Percentiles rank a stretch among this genome's conserved stretches.
Conservation (phyloP, 1,140 invertebrate genomes). For the Drosophila sturtevanti region DNA sequence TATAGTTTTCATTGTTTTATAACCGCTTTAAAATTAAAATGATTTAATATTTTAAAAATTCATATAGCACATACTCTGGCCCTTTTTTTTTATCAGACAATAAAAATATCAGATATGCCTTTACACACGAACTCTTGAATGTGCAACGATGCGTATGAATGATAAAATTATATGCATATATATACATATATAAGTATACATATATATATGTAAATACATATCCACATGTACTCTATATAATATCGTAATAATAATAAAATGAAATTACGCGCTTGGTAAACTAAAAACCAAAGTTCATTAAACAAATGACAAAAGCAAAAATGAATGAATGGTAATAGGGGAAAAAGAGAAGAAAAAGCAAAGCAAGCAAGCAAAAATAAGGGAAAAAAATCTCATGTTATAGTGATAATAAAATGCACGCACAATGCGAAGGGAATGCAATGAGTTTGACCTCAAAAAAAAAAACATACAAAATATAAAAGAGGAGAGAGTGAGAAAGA, state of each 20-base stretch:
- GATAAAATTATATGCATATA: constrained; percentile 25
- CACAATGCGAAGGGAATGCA: constrained; percentile 20
- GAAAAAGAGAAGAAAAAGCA: background rate
- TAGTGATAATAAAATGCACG: constrained; percentile 20
- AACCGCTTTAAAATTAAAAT: background rate
- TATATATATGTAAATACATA: background rate
- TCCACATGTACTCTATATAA: too few relatives aligned
- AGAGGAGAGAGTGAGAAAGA: background rate
- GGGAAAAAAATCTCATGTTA: background rate
- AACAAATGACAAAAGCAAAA: constrained; percentile 19
- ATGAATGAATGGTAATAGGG: constrained; percentile 6
- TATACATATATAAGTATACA: background rate
- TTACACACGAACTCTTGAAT: constrained; percentile 11
- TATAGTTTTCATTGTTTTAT: background rate
- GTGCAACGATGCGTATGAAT: constrained; percentile 25
- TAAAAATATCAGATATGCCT: background rate
- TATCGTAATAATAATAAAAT: constrained; percentile 26
- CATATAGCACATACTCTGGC: background rate
- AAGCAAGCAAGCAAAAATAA: background rate
- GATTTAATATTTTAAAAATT: background rate
- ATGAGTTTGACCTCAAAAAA: constrained; percentile 37
- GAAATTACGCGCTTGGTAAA: constrained; percentile 26
- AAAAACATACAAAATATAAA: constrained; percentile 6
- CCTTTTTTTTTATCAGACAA: background rate
- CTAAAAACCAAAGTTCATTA: constrained; percentile 39